Base-by-base conservation (phyloP, 2,888 invertebrate genomes). In the Ophion slaviceki region DNA sequence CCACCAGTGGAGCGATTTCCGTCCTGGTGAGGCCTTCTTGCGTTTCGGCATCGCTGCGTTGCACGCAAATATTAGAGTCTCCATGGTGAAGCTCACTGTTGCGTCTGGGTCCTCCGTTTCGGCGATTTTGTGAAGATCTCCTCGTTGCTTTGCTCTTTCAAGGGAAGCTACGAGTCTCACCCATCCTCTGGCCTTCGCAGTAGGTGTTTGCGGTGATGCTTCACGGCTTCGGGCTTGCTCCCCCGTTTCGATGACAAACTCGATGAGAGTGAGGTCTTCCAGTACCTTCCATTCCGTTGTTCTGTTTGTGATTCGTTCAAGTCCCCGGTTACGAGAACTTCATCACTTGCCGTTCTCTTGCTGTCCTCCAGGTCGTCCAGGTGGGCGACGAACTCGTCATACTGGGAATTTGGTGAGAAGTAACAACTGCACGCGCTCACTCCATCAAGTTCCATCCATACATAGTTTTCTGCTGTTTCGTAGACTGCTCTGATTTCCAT, bases 351-450 rank as follows among this genome's bases (percentile, higher is more conserved):
- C 57, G n/a, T n/a, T n/a, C n/a, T n/a, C n/a, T n/a, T n/a, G n/a
- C n/a, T n/a, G n/a, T n/a, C n/a, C n/a, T n/a, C n/a, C n/a, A n/a
- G n/a, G n/a, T n/a, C n/a, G n/a, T n/a, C n/a, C n/a, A n/a, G n/a
- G n/a, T n/a, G n/a, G n/a, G n/a, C n/a, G n/a, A n/a, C n/a, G n/a
- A n/a, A n/a, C n/a, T n/a, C n/a, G n/a, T n/a, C n/a, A n/a, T n/a
- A n/a, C n/a, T n/a, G n/a, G n/a, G n/a, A n/a, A n/a, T n/a, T n/a
- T n/a, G n/a, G n/a, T n/a, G n/a, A n/a, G n/a, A n/a, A n/a, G n/a
- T n/a, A 85, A 24, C 85, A 87, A 70, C 86, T 86, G 79, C 81
- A 81, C 2, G 84, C 53, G 11, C 81, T 59, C 1, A 78, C 57
- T 2, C 53, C 59, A 0, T 14, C 78, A 24, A 71, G 6, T 1